Conservation (phyloP, 2,113 vertebrate species). For the Eidolon helvum region DNA sequence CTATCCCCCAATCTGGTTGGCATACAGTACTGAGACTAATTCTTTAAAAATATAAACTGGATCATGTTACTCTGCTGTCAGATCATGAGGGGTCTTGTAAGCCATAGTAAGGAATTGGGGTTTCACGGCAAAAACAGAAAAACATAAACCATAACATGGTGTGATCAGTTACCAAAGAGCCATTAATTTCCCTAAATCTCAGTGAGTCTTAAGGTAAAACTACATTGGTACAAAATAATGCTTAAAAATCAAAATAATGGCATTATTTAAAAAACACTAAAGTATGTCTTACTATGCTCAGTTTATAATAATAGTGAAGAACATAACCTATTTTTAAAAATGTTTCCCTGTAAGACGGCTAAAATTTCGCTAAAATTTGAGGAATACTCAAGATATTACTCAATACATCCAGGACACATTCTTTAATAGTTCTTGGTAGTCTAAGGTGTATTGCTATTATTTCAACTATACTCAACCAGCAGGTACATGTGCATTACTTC, state of each 20-base stretch:
- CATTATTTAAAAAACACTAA: neutral
- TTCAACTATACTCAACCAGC: neutral
- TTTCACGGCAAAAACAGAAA: neutral
- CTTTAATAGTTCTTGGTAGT: neutral
- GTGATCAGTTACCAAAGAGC: neutral
- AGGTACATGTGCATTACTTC: neutral
- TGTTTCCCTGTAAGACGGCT: neutral
- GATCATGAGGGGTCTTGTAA: neutral
- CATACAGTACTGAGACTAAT: neutral
- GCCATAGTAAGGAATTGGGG: neutral
- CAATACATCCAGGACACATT: neutral
- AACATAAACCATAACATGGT: neutral
- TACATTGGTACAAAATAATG: neutral
- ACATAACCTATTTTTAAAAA: neutral
- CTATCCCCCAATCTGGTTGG: neutral
- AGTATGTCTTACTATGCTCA: neutral
- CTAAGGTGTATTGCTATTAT: neutral
- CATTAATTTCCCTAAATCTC: conserved; percentile 29
- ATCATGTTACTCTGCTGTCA: neutral
- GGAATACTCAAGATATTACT: neutral
- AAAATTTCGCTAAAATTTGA: neutral
- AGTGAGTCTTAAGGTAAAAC: neutral
- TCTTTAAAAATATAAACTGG: neutral
- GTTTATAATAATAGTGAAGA: neutral
- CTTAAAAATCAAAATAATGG: neutral